Percentiles rank a stretch among this genome's conserved stretches.
These are phyloP conservation scores for Zenarchopterus dispar DNA, from an alignment of 2,797 vertebrate species.

Conservation along the genomic window DNA sequence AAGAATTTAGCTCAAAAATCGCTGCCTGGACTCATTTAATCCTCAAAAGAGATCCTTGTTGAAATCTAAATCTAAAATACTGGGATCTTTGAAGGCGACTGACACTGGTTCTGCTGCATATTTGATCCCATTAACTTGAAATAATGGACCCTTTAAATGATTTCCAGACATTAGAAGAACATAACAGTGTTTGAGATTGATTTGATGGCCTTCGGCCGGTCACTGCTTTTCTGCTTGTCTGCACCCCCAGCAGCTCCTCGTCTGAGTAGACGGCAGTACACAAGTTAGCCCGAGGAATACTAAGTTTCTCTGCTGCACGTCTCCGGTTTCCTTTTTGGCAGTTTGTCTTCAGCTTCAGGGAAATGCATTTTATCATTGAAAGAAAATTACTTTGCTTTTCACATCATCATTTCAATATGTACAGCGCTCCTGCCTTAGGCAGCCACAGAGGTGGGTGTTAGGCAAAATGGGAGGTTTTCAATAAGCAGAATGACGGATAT, in stretches of 20 bases:
- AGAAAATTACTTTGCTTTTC: constrained; percentile 1
- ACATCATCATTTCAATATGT: background rate
- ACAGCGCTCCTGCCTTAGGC: constrained; percentile 1
- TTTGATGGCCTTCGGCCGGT: constrained; percentile 16
- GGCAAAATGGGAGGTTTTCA: background rate
- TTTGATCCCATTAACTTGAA: constrained; percentile 29
- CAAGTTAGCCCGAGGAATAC: background rate
- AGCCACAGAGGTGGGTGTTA: background rate
- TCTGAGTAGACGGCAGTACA: background rate
- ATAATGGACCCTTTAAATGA: constrained; percentile 4
- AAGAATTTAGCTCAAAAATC: constrained; percentile 1
- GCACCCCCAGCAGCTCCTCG: background rate
- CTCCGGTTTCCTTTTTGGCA: background rate
- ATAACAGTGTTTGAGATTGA: constrained; percentile 18
- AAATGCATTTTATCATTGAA: background rate
- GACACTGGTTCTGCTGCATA: constrained; percentile 5
- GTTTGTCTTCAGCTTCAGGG: constrained; percentile 6
- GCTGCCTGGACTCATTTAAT: constrained; percentile 6
- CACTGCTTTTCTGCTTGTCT: background rate
- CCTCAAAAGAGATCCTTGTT: background rate
- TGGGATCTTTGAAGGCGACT: constrained; percentile 13
- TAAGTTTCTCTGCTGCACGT: background rate
- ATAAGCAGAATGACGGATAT: too few relatives aligned
- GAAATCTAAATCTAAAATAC: constrained; percentile 3
- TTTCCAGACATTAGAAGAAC: constrained; percentile 7